These are phyloP conservation scores for Glaucidium brasilianum DNA, from an alignment of 2,113 vertebrate genomes.

Conservation along the genomic window DNA sequence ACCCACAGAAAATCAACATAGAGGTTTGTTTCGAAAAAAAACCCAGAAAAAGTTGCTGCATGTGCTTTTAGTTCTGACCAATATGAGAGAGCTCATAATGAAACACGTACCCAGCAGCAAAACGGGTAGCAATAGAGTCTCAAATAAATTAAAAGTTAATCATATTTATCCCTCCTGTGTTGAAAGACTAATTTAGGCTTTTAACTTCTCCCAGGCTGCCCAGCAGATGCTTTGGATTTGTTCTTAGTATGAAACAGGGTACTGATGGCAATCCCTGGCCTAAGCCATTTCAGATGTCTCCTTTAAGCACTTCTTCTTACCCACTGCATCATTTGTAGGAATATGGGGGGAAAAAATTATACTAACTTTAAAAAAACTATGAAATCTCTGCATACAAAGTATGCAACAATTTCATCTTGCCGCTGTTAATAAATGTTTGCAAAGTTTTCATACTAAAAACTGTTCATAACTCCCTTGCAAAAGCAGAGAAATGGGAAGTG, in stretches of 20 bases:
- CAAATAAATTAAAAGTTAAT: neutral
- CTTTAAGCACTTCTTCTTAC: neutral
- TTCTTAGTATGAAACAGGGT: neutral
- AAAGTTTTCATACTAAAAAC: fast-evolving
- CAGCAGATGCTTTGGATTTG: neutral
- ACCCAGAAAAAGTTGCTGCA: neutral
- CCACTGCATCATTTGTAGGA: neutral
- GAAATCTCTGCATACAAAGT: neutral
- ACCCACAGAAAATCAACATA: fast-evolving
- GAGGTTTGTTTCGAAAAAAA: neutral
- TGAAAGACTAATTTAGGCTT: neutral
- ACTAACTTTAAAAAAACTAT: neutral
- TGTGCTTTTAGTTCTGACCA: neutral
- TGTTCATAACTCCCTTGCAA: fast-evolving
- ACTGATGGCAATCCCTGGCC: neutral
- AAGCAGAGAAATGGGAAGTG: neutral
- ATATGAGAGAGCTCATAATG: neutral
- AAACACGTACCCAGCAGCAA: neutral
- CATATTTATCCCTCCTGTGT: neutral
- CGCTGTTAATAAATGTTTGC: neutral
- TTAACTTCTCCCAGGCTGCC: neutral
- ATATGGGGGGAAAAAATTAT: neutral
- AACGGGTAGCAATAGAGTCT: neutral
- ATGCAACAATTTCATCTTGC: neutral
- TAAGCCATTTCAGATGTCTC: neutral